Evolutionary conservation across 2,888 invertebrate genomes (phyloP).

Genomic region (Chloromyia formosa): DNA sequence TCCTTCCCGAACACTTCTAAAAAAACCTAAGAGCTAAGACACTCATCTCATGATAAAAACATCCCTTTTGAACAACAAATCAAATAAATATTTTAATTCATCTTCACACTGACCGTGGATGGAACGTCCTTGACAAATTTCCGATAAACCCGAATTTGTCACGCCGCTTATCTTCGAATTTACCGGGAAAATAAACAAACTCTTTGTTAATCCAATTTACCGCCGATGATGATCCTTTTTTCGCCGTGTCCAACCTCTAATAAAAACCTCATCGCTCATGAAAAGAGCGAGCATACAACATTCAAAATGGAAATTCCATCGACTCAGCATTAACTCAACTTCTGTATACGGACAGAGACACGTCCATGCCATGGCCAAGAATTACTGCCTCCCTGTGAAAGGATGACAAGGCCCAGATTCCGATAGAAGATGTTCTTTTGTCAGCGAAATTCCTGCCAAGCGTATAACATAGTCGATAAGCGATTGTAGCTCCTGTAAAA

Average conservation of each 20-base stretch:
- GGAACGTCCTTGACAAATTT: background rate
- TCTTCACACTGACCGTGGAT: too few relatives aligned
- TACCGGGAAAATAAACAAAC: slow-evolving; percentile 18
- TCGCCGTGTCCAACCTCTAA: background rate
- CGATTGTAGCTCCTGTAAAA: slow-evolving; percentile 27
- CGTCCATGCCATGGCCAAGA: background rate
- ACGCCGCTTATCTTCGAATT: slow-evolving; percentile 16
- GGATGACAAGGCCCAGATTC: background rate
- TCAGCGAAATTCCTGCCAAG: slow-evolving; percentile 33
- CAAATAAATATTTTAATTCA: too few relatives aligned
- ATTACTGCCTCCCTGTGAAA: background rate
- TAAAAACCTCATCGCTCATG: slow-evolving; percentile 1
- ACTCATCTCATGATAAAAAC: too few relatives aligned
- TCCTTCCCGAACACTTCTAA: too few relatives aligned
- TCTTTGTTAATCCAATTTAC: slow-evolving; percentile 19
- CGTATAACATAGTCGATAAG: slow-evolving; percentile 31
- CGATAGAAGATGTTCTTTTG: background rate
- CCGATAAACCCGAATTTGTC: background rate
- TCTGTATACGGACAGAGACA: too few relatives aligned
- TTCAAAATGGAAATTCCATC: slow-evolving; percentile 18
- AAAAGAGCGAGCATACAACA: background rate
- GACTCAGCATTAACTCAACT: too few relatives aligned
- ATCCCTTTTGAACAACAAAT: too few relatives aligned
- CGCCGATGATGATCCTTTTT: slow-evolving; percentile 21
- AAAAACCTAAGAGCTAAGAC: too few relatives aligned